Base-by-base conservation (phyloP, 1,140 invertebrate species). In the Drosophila tsacasi region DNA sequence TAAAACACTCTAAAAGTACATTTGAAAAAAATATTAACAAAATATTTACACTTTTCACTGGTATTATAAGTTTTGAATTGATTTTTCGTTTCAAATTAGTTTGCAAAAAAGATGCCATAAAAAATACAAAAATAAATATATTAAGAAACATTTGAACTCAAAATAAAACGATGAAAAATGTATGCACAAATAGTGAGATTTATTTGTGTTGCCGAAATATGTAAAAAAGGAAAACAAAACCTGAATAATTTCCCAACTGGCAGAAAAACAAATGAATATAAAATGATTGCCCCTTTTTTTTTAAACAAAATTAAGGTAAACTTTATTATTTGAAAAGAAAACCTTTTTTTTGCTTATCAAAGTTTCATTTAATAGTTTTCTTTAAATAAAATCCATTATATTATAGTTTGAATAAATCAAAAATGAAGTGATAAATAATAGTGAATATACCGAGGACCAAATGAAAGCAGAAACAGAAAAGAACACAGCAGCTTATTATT, bases 401-500 rank as follows among this genome's bases (percentile, higher is more conserved):
- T 42, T 7, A 4, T n/a, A n/a, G 8, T n/a, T 39, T 9, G 19
- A 42, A 42, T 42, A 42, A 42, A 42, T 42, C 19, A 9, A 10
- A 44, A 2, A 10, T 44, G 5, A 12, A 2, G n/a, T 21, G 10
- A 44, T 47, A 23, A 47, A 23, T 47, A 15, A 47, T 23, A 47
- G 13, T 23, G 12, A 2, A 23, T 15, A 23, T 47, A 32, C 32
- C 32, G 10, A 32, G 32, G 10, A 32, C 32, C 10, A 3, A 32
- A 15, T 7, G 21, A 5, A 23, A 23, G 44, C 35, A 52, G 35
- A 47, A 59, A 44, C 44, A 39, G 21, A 42, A 61, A 19, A 32
- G 8, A 39, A 42, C 39, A 30, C 27, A 69, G 62, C 40, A 69
- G 76, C 79, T 86, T 82, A 65, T 87, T 82, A 73, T 86, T 79